Evolutionary conservation across 2,888 invertebrate species (phyloP).

Genomic region (Hedychridium roseum): DNA sequence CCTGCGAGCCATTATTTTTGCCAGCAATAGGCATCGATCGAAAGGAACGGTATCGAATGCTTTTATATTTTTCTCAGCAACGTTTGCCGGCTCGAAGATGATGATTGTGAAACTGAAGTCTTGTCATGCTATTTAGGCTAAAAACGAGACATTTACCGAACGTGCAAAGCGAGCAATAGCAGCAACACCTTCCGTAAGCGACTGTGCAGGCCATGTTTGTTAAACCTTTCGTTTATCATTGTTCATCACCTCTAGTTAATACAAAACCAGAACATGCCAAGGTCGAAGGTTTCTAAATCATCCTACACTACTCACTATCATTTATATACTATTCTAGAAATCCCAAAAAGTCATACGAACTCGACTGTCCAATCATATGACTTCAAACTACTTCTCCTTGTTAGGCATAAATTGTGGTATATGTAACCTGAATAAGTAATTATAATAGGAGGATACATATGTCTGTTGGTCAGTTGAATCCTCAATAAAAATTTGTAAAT

Average conservation of each 20-base stretch:
- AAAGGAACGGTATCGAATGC: too few species aligned
- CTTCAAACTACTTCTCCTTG: too few species aligned
- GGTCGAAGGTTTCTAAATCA: conserved; percentile 21
- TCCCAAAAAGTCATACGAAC: conserved; percentile 28
- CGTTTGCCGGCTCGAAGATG: too few species aligned
- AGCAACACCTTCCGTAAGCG: background rate
- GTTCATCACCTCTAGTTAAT: too few species aligned
- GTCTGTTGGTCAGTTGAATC: background rate
- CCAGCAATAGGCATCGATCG: too few species aligned
- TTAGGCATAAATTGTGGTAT: too few species aligned
- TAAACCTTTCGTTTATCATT: too few species aligned
- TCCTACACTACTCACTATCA: conserved; percentile 24
- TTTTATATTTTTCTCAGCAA: too few species aligned
- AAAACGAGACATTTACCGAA: conserved; percentile 14
- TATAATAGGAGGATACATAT: background rate
- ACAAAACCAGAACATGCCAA: conserved; percentile 25
- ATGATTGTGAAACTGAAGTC: too few species aligned
- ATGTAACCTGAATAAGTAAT: background rate
- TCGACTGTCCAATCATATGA: too few species aligned
- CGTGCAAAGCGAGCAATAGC: conserved; percentile 19
- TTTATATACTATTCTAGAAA: conserved; percentile 32
- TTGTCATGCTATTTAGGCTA: conserved; percentile 22
- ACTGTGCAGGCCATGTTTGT: too few species aligned
- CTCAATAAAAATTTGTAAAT: background rate
- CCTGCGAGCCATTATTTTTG: too few species aligned